Evolutionary conservation across 2,888 invertebrate genomes (phyloP).

Genomic region (Heteromurus nitidus): DNA sequence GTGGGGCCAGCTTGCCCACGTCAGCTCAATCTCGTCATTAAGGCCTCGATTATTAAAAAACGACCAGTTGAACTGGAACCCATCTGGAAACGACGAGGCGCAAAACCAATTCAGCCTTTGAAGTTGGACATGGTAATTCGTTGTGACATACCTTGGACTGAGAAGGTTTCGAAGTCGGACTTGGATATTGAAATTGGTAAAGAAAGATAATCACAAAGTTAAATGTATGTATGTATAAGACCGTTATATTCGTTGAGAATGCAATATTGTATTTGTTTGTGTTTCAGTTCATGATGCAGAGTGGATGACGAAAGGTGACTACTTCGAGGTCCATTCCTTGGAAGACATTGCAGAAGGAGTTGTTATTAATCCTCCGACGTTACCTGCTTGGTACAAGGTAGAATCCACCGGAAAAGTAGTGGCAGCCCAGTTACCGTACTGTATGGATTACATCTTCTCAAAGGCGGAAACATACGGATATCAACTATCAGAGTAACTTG

Average conservation of each 20-base stretch:
- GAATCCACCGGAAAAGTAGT: background rate
- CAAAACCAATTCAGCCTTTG: conserved; percentile 11
- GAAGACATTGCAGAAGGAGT: conserved; percentile 4
- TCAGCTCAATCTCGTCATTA: too few species aligned
- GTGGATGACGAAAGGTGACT: background rate
- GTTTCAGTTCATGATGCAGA: conserved; percentile 27
- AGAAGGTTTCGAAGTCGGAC: background rate
- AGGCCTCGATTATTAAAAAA: too few species aligned
- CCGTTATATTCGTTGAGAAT: background rate
- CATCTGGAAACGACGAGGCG: conserved; percentile 40
- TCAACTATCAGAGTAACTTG: background rate
- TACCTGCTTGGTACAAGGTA: conserved; percentile 3
- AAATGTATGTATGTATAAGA: background rate
- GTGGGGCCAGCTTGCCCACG: background rate
- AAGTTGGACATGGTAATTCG: conserved; percentile 9
- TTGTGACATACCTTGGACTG: conserved; percentile 9
- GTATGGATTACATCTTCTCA: background rate
- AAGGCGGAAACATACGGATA: conserved; percentile 10
- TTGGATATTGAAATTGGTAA: conserved; percentile 19
- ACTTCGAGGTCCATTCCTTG: conserved; percentile 29
- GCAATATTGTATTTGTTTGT: background rate
- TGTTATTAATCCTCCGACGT: conserved; percentile 40
- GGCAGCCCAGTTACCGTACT: conserved; percentile 9
- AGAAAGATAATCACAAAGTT: background rate
- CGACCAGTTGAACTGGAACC: too few species aligned